These are phyloP conservation scores for Podarcis muralis DNA, from an alignment of 2,113 vertebrate genomes.

Conservation along the genomic window DNA sequence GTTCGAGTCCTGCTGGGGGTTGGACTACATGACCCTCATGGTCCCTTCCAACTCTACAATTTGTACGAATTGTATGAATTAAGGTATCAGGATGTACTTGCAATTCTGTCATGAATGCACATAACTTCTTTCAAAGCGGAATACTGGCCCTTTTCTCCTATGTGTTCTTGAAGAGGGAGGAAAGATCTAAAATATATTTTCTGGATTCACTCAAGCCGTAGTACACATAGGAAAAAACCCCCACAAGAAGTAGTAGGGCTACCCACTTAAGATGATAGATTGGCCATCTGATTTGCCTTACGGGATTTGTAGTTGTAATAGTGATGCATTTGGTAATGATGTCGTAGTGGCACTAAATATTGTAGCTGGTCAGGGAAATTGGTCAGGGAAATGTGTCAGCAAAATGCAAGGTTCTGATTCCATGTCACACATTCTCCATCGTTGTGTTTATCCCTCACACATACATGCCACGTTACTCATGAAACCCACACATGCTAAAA, in stretches of 20 bases:
- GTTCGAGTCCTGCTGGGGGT: too few species aligned
- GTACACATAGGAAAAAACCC: not conserved
- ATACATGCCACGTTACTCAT: not conserved
- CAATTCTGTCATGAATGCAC: not conserved
- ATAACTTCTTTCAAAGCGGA: not conserved
- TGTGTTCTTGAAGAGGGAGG: not conserved
- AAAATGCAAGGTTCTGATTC: not conserved
- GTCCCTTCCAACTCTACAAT: not conserved
- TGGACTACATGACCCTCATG: too few species aligned
- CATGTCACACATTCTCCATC: not conserved
- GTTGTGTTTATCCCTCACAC: not conserved
- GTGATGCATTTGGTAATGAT: not conserved
- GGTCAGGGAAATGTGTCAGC: too few species aligned
- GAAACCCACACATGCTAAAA: not conserved
- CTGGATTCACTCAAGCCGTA: not conserved
- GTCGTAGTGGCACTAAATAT: not conserved
- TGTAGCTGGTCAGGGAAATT: not conserved
- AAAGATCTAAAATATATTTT: not conserved
- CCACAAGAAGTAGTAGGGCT: not conserved
- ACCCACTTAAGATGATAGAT: not conserved
- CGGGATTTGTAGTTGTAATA: not conserved
- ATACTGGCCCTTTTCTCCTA: not conserved
- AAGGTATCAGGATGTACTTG: not conserved
- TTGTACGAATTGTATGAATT: not conserved
- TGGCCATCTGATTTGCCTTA: not conserved